Conservation (phyloP, 2,113 vertebrate genomes). For the Sinocyclocheilus grahami region DNA sequence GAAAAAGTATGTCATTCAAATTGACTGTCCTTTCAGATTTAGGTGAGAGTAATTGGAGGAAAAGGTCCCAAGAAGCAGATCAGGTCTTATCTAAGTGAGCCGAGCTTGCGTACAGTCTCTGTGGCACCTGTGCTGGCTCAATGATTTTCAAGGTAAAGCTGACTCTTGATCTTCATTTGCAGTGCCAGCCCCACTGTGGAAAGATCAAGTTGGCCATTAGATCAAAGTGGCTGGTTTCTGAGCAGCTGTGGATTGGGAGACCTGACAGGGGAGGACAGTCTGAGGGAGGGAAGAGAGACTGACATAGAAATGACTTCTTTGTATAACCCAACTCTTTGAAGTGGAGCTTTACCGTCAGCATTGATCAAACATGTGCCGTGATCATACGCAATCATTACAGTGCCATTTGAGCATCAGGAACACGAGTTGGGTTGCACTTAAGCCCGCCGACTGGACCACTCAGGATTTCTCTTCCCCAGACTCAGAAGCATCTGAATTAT, state of each 20-base stretch:
- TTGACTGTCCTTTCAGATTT: not conserved
- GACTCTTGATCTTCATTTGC: conserved; percentile 55
- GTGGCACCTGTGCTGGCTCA: conserved; percentile 11
- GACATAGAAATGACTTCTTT: conserved; percentile 3
- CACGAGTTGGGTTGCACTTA: not conserved
- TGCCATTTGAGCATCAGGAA: conserved; percentile 14
- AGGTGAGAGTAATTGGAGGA: not conserved
- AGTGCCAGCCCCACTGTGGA: conserved; percentile 31
- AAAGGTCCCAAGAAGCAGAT: conserved; percentile 26
- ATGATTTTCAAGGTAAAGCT: conserved; percentile 55
- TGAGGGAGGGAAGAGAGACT: conserved; percentile 17
- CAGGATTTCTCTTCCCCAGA: conserved; percentile 39
- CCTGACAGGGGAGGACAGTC: not conserved
- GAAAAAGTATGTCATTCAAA: conserved; percentile 9
- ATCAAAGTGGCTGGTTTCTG: conserved; percentile 42
- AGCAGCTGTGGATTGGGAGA: conserved; percentile 10
- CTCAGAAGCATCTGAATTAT: conserved; percentile 47
- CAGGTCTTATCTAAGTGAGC: conserved; percentile 18
- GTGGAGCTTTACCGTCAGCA: not conserved
- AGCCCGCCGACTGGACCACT: conserved; percentile 3
- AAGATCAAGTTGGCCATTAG: conserved; percentile 43
- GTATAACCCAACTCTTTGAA: not conserved
- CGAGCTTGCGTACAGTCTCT: not conserved
- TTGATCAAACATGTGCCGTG: conserved; percentile 6
- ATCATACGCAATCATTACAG: not conserved